Evolutionary conservation across 2,797 vertebrate species (phyloP).

Genomic region (Galago senegalensis): DNA sequence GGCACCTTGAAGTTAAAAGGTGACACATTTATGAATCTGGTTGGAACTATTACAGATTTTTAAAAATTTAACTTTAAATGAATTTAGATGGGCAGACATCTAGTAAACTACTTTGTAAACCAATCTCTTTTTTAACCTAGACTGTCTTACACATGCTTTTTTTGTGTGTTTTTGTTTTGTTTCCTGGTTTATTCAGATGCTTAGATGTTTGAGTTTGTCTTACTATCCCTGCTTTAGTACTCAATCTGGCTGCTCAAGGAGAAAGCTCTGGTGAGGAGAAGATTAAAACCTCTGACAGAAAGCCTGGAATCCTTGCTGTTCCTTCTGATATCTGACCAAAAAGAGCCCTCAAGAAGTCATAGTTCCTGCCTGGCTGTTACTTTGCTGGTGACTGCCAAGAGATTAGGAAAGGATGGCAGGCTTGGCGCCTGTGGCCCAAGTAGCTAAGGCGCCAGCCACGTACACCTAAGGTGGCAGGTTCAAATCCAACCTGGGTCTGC

Average conservation of each 20-base stretch:
- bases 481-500: too few relatives aligned
- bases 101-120: not conserved
- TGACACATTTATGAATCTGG: constrained; percentile 42
- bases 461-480: too few relatives aligned
- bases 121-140: not conserved
- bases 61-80: constrained; percentile 14
- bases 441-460: too few relatives aligned
- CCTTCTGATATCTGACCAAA: not conserved
- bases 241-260: not conserved
- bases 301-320: not conserved
- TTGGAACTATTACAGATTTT: not conserved
- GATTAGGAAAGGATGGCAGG: not conserved
- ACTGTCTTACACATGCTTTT: not conserved
- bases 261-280: not conserved
- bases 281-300: not conserved
- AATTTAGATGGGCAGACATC: not conserved
- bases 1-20: not conserved
- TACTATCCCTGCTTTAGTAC: not conserved
- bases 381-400: not conserved
- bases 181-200: constrained; percentile 2
- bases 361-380: not conserved
- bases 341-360: not conserved
- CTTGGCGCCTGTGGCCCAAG: too few relatives aligned
- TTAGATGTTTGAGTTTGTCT: not conserved
- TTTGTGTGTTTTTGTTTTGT: constrained; percentile 14